Evolutionary conservation across 92 coral and sea anemone genomes (phyloP).

Genomic region (Phenganax marumi): DNA sequence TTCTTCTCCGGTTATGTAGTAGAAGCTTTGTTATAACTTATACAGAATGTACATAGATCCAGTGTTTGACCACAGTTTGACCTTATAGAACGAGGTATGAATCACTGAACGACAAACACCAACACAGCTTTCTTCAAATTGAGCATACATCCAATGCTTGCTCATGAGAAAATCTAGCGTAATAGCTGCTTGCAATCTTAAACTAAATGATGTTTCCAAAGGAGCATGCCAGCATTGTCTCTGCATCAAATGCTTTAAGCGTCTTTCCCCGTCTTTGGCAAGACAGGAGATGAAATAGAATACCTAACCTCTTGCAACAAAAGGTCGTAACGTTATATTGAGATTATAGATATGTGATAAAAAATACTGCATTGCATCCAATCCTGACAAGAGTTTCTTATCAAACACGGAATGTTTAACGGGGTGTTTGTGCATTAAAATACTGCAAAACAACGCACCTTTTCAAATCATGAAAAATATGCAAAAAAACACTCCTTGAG

Average conservation of each 20-base stretch:
- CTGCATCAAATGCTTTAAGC: not conserved
- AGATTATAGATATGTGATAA: not conserved
- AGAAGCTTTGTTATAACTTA: not conserved
- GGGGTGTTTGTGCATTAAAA: no score
- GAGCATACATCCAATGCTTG: not conserved
- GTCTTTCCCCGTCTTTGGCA: not conserved
- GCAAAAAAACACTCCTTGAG: no score
- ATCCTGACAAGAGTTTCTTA: no score
- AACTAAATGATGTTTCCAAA: not conserved
- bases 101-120: no score
- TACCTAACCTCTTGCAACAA: not conserved
- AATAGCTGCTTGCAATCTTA: not conserved
- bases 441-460: no score
- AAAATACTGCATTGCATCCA: constrained; percentile 2
- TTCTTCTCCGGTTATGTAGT: not conserved
- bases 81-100: accelerated
- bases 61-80: no score
- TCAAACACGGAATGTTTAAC: no score
- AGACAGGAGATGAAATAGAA: not conserved
- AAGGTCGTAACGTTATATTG: not conserved
- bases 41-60: not conserved
- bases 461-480: no score
- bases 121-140: no score
- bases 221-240: not conserved
- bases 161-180: not conserved